phyloP scores from a whole-genome alignment of 2,797 vertebrate genomes.

The Coregonus suidteri region DNA sequence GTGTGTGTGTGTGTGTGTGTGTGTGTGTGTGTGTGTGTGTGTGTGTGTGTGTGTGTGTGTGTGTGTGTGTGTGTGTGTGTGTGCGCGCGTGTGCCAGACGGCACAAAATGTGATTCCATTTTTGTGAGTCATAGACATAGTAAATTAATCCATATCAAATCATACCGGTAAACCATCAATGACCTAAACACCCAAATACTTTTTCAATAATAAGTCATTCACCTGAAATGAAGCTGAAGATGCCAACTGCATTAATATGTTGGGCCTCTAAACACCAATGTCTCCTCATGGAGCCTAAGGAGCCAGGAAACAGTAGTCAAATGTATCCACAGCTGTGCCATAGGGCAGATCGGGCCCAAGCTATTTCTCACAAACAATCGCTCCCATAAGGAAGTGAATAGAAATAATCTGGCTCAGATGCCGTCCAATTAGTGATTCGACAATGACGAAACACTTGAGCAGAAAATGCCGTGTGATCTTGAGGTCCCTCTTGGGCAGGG shows the following conservation, averaged over 20 bases:
- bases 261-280: constrained; percentile 1
- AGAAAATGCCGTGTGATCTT: not conserved
- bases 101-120: too few relatives aligned
- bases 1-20: constrained; percentile 9
- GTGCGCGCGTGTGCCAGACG: too few relatives aligned
- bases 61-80: too few relatives aligned
- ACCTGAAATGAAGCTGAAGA: constrained; percentile 23
- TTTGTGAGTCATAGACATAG: constrained; percentile 13
- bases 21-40: too few relatives aligned
- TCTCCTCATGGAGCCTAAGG: constrained; percentile 5
- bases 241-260: not conserved
- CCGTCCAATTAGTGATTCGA: constrained; percentile 24
- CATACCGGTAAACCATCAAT: constrained; percentile 22
- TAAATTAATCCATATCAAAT: not conserved
- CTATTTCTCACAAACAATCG: constrained; percentile 31
- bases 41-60: too few relatives aligned
- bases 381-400: constrained; percentile 31
- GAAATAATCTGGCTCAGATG: constrained; percentile 31
- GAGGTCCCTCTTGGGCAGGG: not conserved
- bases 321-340: constrained; percentile 38
- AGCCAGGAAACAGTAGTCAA: constrained; percentile 21
- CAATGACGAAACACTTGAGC: constrained; percentile 31
- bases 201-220: constrained; percentile 34
- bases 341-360: not conserved
- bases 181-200: constrained; percentile 21